phyloP scores from a whole-genome alignment of 2,113 vertebrate genomes.

The Hymenochirus boettgeri region DNA sequence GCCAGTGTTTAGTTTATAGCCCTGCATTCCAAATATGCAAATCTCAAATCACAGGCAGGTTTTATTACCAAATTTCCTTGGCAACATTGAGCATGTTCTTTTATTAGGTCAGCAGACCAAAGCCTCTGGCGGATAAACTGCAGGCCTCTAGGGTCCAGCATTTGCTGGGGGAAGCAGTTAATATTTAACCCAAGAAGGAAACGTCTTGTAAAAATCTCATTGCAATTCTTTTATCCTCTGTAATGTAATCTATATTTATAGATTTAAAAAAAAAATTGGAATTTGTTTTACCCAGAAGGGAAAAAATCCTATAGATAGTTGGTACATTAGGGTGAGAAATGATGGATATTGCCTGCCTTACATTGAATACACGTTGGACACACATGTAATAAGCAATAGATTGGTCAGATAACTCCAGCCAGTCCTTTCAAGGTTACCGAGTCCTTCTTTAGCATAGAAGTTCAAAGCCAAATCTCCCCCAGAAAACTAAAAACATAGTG shows the following conservation, averaged over 20 bases:
- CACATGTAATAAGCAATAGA: slow-evolving; percentile 58
- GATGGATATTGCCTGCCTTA: slow-evolving; percentile 16
- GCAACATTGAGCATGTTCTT: slow-evolving; percentile 84
- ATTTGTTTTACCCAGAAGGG: too few species aligned
- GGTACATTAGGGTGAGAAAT: not conserved
- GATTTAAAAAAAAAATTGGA: too few species aligned
- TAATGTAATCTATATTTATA: too few species aligned
- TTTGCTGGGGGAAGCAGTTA: slow-evolving; percentile 60
- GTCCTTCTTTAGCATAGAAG: slow-evolving; percentile 72
- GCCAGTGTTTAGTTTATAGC: slow-evolving; percentile 83
- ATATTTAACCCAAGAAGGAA: slow-evolving; percentile 71
- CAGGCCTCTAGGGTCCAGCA: slow-evolving; percentile 67
- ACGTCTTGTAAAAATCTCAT: slow-evolving; percentile 50
- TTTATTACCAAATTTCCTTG: slow-evolving; percentile 92
- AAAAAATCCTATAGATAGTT: too few species aligned
- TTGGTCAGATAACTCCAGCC: slow-evolving; percentile 52
- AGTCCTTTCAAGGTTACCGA: slow-evolving; percentile 74
- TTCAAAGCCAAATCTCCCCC: slow-evolving; percentile 71
- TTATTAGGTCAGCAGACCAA: slow-evolving; percentile 90
- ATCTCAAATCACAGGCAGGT: slow-evolving; percentile 76
- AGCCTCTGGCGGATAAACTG: slow-evolving; percentile 71
- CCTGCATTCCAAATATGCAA: slow-evolving; percentile 77
- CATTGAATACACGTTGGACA: slow-evolving; percentile 6
- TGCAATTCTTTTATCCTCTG: slow-evolving; percentile 36
- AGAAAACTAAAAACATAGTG: too few species aligned